A percentile compares a stretch with the other conserved stretches of the same genome.
Evolutionary conservation across 2,113 vertebrate genomes (phyloP).

Genomic region (Hypocryptadius cinnamomeus): DNA sequence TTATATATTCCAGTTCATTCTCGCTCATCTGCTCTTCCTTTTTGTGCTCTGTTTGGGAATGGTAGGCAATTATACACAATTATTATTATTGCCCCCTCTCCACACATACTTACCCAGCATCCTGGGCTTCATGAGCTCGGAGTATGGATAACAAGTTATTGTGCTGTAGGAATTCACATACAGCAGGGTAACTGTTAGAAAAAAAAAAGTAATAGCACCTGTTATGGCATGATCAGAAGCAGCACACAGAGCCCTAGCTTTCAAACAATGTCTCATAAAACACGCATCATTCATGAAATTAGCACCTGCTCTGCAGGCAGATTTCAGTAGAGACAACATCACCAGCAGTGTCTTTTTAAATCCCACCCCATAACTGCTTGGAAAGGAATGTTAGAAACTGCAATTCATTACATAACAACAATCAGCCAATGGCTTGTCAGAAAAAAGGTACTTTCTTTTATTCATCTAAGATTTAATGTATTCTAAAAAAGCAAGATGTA

Average conservation of each 20-base stretch:
- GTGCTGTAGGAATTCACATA: slow-evolving; percentile 99
- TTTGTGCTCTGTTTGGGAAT: not conserved
- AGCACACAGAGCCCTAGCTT: not conserved
- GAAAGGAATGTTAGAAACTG: not conserved
- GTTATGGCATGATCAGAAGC: slow-evolving; percentile 17
- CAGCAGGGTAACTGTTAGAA: slow-evolving; percentile 90
- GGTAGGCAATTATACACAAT: not conserved
- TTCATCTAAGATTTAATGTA: not conserved
- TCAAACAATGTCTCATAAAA: not conserved
- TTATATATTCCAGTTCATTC: not conserved
- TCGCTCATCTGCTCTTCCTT: not conserved
- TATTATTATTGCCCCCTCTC: not conserved
- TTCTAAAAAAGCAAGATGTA: not conserved
- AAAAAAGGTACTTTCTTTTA: not conserved
- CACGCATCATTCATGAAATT: not conserved
- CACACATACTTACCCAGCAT: slow-evolving; percentile 86
- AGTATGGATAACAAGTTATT: slow-evolving; percentile 99
- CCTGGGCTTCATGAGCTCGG: slow-evolving; percentile 98
- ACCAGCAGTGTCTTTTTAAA: not conserved
- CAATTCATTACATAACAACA: not conserved
- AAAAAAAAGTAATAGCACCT: not conserved
- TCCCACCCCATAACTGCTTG: not conserved
- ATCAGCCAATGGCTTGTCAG: not conserved
- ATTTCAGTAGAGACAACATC: not conserved
- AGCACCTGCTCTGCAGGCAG: not conserved